Evolutionary conservation across 2,113 vertebrate genomes (phyloP).

Genomic region (Bubo scandiacus): DNA sequence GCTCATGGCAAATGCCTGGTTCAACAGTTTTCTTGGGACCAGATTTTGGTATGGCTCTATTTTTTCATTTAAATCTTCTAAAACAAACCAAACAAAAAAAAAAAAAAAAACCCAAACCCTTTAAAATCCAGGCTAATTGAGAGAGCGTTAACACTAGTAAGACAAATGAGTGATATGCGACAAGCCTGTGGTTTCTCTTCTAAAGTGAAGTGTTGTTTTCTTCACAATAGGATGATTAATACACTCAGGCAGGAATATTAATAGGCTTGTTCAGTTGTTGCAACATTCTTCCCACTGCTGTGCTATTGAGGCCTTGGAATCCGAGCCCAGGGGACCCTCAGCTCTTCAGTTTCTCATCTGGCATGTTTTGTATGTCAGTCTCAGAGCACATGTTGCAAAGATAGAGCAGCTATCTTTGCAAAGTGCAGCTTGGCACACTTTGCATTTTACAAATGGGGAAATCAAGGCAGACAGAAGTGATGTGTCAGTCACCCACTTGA

Average conservation of each 20-base stretch:
- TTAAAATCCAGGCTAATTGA: slow-evolving; percentile 21
- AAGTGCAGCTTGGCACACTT: background rate
- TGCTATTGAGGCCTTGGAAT: slow-evolving; percentile 32
- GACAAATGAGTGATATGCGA: slow-evolving; percentile 22
- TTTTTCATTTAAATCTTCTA: background rate
- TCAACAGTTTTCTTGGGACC: background rate
- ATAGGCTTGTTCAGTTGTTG: slow-evolving; percentile 47
- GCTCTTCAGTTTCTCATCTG: slow-evolving; percentile 45
- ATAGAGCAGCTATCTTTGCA: background rate
- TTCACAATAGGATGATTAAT: slow-evolving; percentile 68
- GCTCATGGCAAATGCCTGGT: background rate
- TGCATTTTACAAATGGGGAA: background rate
- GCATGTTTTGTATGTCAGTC: slow-evolving; percentile 17
- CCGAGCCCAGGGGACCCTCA: slow-evolving; percentile 1
- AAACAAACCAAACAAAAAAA: background rate
- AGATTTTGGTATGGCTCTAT: background rate
- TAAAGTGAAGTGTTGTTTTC: slow-evolving; percentile 58
- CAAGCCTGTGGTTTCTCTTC: slow-evolving; percentile 56
- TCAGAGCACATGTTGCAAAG: slow-evolving; percentile 8
- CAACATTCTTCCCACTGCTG: slow-evolving; percentile 50
- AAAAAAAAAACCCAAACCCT: background rate
- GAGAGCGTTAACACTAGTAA: slow-evolving; percentile 46
- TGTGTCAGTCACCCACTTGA: background rate
- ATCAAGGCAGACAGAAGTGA: slow-evolving; percentile 9
- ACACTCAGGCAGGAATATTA: slow-evolving; percentile 38